These are phyloP conservation scores for Pipistrellus kuhlii DNA, from an alignment of 2,797 vertebrate genomes.

Conservation along the genomic window DNA sequence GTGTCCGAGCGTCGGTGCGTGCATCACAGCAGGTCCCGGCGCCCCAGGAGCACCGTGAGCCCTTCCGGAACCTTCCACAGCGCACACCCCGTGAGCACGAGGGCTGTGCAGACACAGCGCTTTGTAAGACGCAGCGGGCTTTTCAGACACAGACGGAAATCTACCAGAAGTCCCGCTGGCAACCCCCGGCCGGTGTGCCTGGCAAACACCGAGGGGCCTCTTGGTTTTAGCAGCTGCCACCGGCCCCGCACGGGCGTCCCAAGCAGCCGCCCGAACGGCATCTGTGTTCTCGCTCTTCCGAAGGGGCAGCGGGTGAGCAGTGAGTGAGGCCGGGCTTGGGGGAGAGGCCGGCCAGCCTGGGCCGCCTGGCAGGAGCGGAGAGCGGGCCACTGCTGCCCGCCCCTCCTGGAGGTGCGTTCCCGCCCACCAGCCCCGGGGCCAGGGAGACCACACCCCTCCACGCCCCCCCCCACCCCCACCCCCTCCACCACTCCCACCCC, in stretches of 20 bases:
- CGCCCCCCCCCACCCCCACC: background rate
- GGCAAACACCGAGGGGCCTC: fast-evolving
- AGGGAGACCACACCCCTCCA: background rate
- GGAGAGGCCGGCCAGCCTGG: fast-evolving
- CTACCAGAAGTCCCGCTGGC: background rate
- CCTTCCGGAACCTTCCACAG: constrained; percentile 16
- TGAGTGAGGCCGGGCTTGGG: no score
- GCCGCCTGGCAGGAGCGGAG: background rate
- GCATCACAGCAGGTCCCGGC: no score
- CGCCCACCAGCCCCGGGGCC: background rate
- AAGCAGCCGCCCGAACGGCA: fast-evolving
- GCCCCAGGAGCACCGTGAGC: background rate
- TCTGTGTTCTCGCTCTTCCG: background rate
- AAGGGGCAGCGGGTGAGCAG: no score
- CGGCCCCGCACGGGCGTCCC: fast-evolving
- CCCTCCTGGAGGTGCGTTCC: fast-evolving
- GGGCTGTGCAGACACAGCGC: background rate
- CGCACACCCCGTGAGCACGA: background rate
- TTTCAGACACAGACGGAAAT: background rate
- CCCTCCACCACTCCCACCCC: no score
- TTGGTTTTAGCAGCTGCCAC: background rate
- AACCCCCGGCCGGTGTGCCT: fast-evolving
- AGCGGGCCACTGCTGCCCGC: fast-evolving
- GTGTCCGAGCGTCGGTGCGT: fast-evolving
- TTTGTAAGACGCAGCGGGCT: background rate